A percentile compares a stretch with the other conserved stretches of the same genome.
Conservation (phyloP, 2,797 vertebrate genomes). For the Pseudomugil gertrudae region DNA sequence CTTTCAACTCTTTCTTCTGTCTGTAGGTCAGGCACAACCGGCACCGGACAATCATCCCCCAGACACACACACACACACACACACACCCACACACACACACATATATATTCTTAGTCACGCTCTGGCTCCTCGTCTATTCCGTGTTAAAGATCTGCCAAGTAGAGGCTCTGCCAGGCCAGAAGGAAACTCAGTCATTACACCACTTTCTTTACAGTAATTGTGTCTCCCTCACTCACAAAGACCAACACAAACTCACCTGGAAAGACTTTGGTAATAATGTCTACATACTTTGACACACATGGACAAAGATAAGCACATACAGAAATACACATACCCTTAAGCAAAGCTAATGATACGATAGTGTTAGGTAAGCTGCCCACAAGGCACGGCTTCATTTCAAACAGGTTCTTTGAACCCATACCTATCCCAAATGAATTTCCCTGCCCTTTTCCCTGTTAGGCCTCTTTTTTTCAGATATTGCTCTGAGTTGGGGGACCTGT, state of each 20-base stretch:
- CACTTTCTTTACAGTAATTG: conserved; percentile 45
- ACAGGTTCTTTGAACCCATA: conserved; percentile 49
- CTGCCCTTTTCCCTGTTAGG: conserved; percentile 39
- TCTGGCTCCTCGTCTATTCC: conserved; percentile 62
- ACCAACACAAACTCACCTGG: conserved; percentile 17
- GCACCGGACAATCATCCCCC: not conserved
- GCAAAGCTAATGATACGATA: conserved; percentile 36
- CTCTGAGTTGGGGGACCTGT: conserved; percentile 44
- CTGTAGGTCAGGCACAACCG: conserved; percentile 55
- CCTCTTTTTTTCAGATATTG: conserved; percentile 39
- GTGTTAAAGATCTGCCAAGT: conserved; percentile 59
- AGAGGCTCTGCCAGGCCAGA: conserved; percentile 54
- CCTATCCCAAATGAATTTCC: conserved; percentile 60
- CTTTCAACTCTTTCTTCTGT: conserved; percentile 59
- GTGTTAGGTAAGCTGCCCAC: conserved; percentile 36
- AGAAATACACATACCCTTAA: conserved; percentile 36
- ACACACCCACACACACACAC: conserved; percentile 17
- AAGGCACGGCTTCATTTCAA: conserved; percentile 53
- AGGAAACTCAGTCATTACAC: conserved; percentile 55
- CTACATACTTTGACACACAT: conserved; percentile 15
- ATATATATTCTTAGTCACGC: conserved; percentile 50
- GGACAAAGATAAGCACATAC: conserved; percentile 4
- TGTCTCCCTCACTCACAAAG: conserved; percentile 1
- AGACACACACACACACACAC: not conserved
- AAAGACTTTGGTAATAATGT: conserved; percentile 29